A percentile compares a stretch with the other conserved stretches of the same genome.
Evolutionary conservation across 2,113 vertebrate genomes (phyloP).

Genomic region (Bolborhynchus lineola): DNA sequence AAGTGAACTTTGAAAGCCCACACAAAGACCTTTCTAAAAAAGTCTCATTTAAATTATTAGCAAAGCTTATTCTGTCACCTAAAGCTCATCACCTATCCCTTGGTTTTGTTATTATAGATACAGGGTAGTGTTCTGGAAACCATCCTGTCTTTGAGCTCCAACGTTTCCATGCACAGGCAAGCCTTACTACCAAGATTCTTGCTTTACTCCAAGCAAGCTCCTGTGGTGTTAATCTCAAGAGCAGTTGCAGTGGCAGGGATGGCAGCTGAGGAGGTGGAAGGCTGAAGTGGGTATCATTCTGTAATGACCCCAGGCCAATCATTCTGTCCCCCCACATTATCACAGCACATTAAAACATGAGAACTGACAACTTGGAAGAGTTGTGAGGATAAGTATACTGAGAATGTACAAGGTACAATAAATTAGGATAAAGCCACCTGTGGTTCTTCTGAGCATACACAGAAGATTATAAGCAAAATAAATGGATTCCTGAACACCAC

Average conservation of each 20-base stretch:
- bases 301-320: not conserved
- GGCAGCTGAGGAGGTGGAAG: not conserved
- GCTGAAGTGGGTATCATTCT: not conserved
- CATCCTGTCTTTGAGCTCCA: not conserved
- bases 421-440: not conserved
- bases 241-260: not conserved
- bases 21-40: not conserved
- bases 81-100: not conserved
- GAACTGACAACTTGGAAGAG: not conserved
- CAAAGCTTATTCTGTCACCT: not conserved
- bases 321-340: not conserved
- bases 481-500: not conserved
- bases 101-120: not conserved
- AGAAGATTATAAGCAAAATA: not conserved
- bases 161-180: not conserved
- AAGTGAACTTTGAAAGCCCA: not conserved
- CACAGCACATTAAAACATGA: not conserved
- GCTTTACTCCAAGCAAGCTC: not conserved
- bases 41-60: not conserved
- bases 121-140: not conserved
- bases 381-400: not conserved
- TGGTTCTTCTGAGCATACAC: fast-evolving
- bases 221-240: not conserved
- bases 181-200: not conserved
- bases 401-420: fast-evolving